Base-by-base conservation (phyloP, 2,888 invertebrate genomes). In the Rotaria macrura region DNA sequence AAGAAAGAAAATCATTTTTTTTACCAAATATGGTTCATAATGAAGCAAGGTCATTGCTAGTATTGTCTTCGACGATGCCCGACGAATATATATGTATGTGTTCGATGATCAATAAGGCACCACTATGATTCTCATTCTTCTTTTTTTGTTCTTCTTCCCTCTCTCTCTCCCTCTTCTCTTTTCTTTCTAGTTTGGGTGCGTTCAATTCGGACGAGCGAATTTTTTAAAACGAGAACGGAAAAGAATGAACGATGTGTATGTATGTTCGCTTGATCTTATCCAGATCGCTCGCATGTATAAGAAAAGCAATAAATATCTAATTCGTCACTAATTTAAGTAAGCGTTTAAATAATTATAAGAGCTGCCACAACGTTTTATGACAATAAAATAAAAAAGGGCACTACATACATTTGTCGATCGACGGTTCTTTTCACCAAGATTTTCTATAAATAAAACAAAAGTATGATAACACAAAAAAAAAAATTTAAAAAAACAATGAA, bases 1-100 rank as follows among this genome's bases (percentile, higher is more conserved):
- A 65, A 65, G 34, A 29, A 34, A 65, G 65, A 65, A 65, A 65
- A 65, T 65, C 29, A 23, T 14, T 52, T 52, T 52, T 65, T 65
- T 65, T 65, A 29, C 29, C 29, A 65, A 17, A 65, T 65, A 65
- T 34, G 65, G 65, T 65, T 65, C 65, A 65, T 65, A 65, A 65
- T 65, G 65, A 65, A 65, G 65, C 65, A 65, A 65, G 65, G 65
- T 65, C 65, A 65, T 65, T 65, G 65, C 65, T 65, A 65, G 65
- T 65, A 65, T 65, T 65, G 65, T 65, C 65, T 65, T 65, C 65
- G 38, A 34, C 65, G 65, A 65, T 65, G 65, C 65, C 65, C 65
- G 65, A 65, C 65, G 65, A 65, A 65, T 65, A 38, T 29, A 57
- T 65, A 34, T 65, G 65, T 34, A 65, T 65, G 65, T 65, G 65